Conservation (phyloP, 2,113 vertebrate genomes). For the Syngnathoides biaculeatus region DNA sequence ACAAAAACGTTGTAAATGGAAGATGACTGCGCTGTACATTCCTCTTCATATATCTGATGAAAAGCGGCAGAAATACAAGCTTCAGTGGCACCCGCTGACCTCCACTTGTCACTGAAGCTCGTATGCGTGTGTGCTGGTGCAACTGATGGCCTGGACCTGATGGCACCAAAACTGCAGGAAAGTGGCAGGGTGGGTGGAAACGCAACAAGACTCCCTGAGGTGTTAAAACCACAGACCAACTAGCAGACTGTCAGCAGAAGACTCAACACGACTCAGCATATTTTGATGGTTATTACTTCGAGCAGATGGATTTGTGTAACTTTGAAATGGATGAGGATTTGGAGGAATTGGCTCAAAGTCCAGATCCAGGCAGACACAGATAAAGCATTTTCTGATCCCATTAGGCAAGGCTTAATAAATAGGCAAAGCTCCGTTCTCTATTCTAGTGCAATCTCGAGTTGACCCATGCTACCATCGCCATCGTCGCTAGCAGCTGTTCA, state of each 20-base stretch:
- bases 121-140: slow-evolving; percentile 43
- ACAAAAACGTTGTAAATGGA: slow-evolving; percentile 16
- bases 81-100: slow-evolving; percentile 38
- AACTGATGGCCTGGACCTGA: slow-evolving; percentile 31
- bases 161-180: slow-evolving; percentile 33
- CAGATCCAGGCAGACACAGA: slow-evolving; percentile 47
- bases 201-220: neutral
- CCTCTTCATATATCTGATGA: slow-evolving; percentile 42
- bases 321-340: slow-evolving; percentile 42
- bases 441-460: slow-evolving; percentile 50
- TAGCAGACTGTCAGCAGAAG: neutral
- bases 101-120: slow-evolving; percentile 38
- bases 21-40: slow-evolving; percentile 31
- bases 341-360: slow-evolving; percentile 33
- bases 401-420: slow-evolving; percentile 60
- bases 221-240: neutral
- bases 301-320: slow-evolving; percentile 23
- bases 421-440: slow-evolving; percentile 49
- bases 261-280: neutral
- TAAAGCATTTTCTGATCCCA: slow-evolving; percentile 66
- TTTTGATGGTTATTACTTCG: slow-evolving; percentile 9
- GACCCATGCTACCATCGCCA: slow-evolving; percentile 53
- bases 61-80: slow-evolving; percentile 47
- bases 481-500: slow-evolving; percentile 32
- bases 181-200: slow-evolving; percentile 3